phyloP scores from a whole-genome alignment of 2,797 vertebrate species.

The Anguilla obscura region DNA sequence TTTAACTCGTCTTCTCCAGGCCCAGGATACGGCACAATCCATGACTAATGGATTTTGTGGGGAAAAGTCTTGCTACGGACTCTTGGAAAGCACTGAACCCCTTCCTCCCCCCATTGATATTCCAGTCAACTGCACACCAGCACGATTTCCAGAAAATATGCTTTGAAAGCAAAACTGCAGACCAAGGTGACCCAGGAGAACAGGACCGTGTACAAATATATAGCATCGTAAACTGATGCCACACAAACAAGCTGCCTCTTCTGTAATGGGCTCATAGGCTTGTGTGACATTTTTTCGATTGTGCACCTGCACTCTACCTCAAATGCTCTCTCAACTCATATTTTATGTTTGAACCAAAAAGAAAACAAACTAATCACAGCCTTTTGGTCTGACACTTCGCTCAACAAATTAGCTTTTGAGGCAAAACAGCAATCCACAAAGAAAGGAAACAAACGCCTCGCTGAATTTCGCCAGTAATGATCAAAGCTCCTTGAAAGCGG shows the following conservation, averaged over 20 bases:
- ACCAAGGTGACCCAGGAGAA: conserved; percentile 15
- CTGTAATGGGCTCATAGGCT: not conserved
- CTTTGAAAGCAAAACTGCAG: not conserved
- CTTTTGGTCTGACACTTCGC: conserved; percentile 4
- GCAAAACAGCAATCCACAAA: conserved; percentile 36
- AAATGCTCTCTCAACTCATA: not conserved
- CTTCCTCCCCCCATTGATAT: conserved; percentile 2
- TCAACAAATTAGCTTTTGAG: conserved; percentile 41
- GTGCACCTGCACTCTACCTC: conserved; percentile 1
- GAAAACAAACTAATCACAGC: not conserved
- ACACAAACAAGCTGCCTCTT: not conserved
- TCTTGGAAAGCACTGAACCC: conserved; percentile 21
- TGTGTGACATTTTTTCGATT: not conserved
- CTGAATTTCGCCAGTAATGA: conserved; percentile 44
- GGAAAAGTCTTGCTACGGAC: not conserved
- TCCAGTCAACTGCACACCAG: conserved; percentile 30
- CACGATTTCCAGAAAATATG: conserved; percentile 12
- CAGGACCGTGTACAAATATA: not conserved
- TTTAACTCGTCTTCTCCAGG: conserved; percentile 19
- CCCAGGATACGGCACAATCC: not conserved
- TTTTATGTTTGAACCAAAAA: not conserved
- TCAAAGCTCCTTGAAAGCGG: conserved; percentile 53
- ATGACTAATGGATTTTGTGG: not conserved
- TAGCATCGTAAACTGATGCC: not conserved
- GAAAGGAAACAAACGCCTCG: conserved; percentile 29